Conservation (phyloP, 2,113 vertebrate species). For the Sander vitreus region DNA sequence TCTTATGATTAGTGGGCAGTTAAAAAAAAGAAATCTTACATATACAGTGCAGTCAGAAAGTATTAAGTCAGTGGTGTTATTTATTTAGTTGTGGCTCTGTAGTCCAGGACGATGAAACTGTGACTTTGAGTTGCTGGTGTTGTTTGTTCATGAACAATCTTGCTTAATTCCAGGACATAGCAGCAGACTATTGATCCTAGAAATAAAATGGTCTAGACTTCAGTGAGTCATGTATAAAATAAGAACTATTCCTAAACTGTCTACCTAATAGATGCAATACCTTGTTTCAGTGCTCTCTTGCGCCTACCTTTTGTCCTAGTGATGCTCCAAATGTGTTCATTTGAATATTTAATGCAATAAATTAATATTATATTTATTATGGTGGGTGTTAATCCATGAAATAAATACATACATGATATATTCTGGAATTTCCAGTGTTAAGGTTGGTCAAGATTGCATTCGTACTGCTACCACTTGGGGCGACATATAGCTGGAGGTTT, state of each 20-base stretch:
- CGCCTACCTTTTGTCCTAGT: neutral
- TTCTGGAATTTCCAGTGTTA: no score
- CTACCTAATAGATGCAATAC: no score
- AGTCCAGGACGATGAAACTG: neutral
- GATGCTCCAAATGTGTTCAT: neutral
- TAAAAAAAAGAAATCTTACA: neutral
- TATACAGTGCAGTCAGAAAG: neutral
- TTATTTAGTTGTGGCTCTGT: slow-evolving; percentile 12
- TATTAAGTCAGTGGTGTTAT: neutral
- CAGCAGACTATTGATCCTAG: neutral
- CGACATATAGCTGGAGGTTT: neutral
- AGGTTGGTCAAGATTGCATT: neutral
- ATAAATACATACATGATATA: neutral
- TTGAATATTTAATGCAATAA: neutral
- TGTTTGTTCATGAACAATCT: no score
- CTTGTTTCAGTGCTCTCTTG: no score
- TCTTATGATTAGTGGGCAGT: neutral
- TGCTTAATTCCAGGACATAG: neutral
- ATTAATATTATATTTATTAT: neutral
- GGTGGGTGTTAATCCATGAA: neutral
- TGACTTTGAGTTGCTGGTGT: neutral
- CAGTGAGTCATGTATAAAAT: neutral
- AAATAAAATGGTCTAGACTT: neutral
- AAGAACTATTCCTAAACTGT: neutral
- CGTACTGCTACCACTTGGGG: neutral